A percentile compares a stretch with the other conserved stretches of the same genome.
phyloP scores from a whole-genome alignment of 1,140 invertebrate species.

The Drosophila neocordata region DNA sequence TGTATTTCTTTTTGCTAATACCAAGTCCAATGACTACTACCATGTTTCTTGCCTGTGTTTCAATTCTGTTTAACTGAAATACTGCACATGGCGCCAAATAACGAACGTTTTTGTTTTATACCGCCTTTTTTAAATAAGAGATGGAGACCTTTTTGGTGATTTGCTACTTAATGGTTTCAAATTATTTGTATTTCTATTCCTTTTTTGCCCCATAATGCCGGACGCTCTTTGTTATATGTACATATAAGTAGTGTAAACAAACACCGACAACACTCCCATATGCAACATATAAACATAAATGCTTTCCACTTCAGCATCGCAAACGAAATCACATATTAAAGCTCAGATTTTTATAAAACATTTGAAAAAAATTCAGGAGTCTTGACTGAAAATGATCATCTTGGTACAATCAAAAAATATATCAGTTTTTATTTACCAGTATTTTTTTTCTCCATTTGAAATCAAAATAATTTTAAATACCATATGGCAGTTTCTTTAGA shows the following conservation, averaged over 20 bases:
- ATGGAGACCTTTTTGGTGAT: no score
- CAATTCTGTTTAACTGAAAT: background rate
- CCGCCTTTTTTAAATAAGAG: no score
- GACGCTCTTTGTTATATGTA: background rate
- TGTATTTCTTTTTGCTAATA: no score
- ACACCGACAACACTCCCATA: background rate
- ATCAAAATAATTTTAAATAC: no score
- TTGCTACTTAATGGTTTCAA: no score
- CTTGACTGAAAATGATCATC: background rate
- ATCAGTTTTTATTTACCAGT: no score
- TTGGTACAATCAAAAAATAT: no score
- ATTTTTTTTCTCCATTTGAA: no score
- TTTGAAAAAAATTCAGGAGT: background rate
- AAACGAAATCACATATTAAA: constrained; percentile 2
- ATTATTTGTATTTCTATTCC: background rate
- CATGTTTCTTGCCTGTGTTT: background rate
- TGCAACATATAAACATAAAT: constrained; percentile 14
- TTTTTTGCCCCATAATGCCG: background rate
- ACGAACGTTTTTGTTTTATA: no score
- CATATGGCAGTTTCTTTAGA: no score
- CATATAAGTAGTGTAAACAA: background rate
- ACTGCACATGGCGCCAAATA: no score
- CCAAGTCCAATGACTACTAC: no score
- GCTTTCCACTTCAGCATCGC: constrained; percentile 3
- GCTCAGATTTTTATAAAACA: background rate